Evolutionary conservation across 1,140 invertebrate species (phyloP).

Genomic region (Tetramorium parvispinum): DNA sequence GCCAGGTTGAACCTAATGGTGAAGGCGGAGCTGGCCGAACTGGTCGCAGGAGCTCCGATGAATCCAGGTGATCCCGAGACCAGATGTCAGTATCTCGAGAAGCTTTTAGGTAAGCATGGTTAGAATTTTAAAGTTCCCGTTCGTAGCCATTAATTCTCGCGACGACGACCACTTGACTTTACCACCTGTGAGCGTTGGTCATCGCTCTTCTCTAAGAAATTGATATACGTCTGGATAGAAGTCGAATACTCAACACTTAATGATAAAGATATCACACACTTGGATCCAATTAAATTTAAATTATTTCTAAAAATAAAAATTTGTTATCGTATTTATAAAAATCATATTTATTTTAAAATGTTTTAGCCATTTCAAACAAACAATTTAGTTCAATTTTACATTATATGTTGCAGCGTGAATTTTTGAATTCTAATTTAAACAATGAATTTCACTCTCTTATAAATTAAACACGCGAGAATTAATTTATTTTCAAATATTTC

Average conservation of each 20-base stretch:
- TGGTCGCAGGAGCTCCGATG: constrained; percentile 76
- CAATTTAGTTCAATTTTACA: neutral
- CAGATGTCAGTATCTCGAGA: constrained; percentile 81
- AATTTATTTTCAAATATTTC: neutral
- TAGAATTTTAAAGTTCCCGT: constrained; percentile 37
- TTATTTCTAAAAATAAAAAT: neutral
- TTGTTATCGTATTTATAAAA: neutral
- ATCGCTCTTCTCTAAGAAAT: neutral
- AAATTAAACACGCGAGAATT: neutral
- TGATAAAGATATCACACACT: neutral
- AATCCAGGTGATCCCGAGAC: constrained; percentile 80
- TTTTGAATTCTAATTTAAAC: neutral
- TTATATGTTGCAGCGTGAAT: neutral
- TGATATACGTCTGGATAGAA: neutral
- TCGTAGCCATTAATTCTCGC: constrained; percentile 8
- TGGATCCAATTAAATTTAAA: neutral
- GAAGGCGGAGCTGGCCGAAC: constrained; percentile 80
- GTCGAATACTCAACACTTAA: neutral
- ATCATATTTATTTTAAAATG: neutral
- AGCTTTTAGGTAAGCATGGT: constrained; percentile 77
- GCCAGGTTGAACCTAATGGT: constrained; percentile 82
- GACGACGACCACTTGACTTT: neutral
- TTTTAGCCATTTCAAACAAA: neutral
- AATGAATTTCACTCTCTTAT: neutral
- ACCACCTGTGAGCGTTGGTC: neutral